Evolutionary conservation across 2,888 invertebrate genomes (phyloP).

Genomic region (Malachius bipustulatus): DNA sequence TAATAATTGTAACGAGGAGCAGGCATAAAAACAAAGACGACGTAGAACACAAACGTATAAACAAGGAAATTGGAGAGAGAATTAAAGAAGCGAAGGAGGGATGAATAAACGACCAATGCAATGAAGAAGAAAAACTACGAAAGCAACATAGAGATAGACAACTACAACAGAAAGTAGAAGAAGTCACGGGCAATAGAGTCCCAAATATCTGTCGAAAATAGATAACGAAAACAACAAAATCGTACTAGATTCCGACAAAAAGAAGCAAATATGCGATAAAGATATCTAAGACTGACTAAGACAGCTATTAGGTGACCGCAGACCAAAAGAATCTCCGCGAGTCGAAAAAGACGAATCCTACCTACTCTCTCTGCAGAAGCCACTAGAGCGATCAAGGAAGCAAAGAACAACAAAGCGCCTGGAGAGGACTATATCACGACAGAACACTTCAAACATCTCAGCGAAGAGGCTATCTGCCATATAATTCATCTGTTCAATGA

Average conservation of each 20-base stretch:
- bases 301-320: conserved; percentile 5
- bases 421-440: conserved; percentile 11
- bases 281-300: too few relatives aligned
- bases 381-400: conserved; percentile 13
- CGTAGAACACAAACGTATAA: background rate
- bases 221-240: conserved; percentile 6
- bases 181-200: conserved; percentile 6
- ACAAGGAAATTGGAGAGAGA: background rate
- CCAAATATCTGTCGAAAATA: conserved; percentile 6
- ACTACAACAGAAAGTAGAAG: conserved; percentile 7
- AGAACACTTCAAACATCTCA: conserved; percentile 16
- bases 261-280: conserved; percentile 6
- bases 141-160: conserved; percentile 8
- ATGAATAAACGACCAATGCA: too few relatives aligned
- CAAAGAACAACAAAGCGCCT: conserved; percentile 14
- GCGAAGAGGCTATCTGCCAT: conserved; percentile 12
- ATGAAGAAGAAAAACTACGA: conserved; percentile 5
- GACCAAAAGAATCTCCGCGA: background rate
- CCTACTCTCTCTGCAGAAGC: conserved; percentile 8
- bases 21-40: too few relatives aligned
- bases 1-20: too few relatives aligned
- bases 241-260: conserved; percentile 3
- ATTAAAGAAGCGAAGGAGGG: background rate
- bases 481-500: conserved; percentile 12
- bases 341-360: conserved; percentile 7